Percentiles rank a stretch among this genome's conserved stretches.
phyloP scores from a whole-genome alignment of 2,888 invertebrate species.

The Tinea pellionella region DNA sequence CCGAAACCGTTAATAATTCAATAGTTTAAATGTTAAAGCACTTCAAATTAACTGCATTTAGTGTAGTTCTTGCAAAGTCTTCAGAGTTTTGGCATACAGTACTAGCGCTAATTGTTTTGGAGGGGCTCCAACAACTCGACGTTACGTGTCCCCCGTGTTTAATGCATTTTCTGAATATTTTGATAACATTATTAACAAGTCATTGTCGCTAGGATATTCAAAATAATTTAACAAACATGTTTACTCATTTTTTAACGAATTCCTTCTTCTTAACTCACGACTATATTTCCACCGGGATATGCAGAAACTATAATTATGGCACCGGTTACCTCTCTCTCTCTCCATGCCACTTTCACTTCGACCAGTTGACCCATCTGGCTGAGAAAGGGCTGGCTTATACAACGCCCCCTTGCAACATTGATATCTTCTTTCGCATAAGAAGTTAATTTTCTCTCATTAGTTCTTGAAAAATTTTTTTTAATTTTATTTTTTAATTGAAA shows the following conservation, averaged over 20 bases:
- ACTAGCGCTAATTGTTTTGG: slow-evolving; percentile 62
- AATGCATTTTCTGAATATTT: slow-evolving; percentile 11
- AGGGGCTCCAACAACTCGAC: slow-evolving; percentile 42
- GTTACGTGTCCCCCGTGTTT: neutral
- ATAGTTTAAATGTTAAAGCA: slow-evolving; percentile 25
- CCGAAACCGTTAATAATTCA: slow-evolving; percentile 21
- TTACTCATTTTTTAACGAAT: neutral
- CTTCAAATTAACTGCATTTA: slow-evolving; percentile 38
- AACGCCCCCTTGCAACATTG: too few relatives aligned
- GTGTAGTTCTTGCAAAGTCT: slow-evolving; percentile 31
- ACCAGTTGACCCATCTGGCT: too few relatives aligned
- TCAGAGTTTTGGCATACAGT: slow-evolving; percentile 34
- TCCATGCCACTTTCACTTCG: too few relatives aligned
- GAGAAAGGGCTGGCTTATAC: too few relatives aligned
- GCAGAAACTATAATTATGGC: too few relatives aligned
- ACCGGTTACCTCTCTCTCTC: too few relatives aligned
- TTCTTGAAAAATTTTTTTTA: too few relatives aligned
- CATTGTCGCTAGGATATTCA: slow-evolving; percentile 1
- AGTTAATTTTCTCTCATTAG: too few relatives aligned
- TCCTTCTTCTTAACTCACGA: too few relatives aligned
- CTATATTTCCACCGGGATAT: too few relatives aligned
- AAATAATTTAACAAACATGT: neutral
- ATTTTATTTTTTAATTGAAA: too few relatives aligned
- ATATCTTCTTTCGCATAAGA: too few relatives aligned
- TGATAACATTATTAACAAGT: slow-evolving; percentile 10